Base-by-base conservation (phyloP, 2,888 invertebrate genomes). In the Clivina fossor region DNA sequence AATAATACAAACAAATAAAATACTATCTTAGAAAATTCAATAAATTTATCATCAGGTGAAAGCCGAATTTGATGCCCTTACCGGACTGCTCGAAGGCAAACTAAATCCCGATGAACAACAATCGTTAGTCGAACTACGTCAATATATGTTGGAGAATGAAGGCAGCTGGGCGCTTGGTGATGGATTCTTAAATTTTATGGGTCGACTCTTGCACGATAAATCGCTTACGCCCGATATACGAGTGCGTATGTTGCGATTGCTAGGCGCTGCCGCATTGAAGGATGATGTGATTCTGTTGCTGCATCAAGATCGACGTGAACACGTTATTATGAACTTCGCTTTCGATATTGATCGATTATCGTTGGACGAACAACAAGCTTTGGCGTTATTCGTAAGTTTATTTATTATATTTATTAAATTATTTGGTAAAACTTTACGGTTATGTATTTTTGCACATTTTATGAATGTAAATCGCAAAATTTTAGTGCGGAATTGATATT, bases 111-210 rank as follows among this genome's bases (percentile, higher is more conserved):
- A 89, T 58, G 93, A 93, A 70, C 81, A 81, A 68, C 79, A 80
- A 64, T 87, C 86, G 63, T 75, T 93, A 69, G 86, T 86, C 65
- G 93, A 94, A 76, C 76, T 94, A 64, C 85, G 88, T 69, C 90
- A 91, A 73, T 94, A 93, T 75, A 82, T 93, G 71, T 78, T 93
- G 63, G 88, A 88, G 63, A 89, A 90, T 64, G 93, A 93, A 70
- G 94, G 93, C 55, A 90, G 91, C 66, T 94, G 94, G 94, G 91
- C 92, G 54, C 79, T 94, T 16, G 90, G 93, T 7, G 93, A 93
- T 66, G 87, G 88, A 64, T 94, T 93, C 74, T 80, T 93, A 37
- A 78, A 81, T 51, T 90, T 93, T 70, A 81, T 93, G 56, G 89
- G 89, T 53, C 79, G 85, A 53, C 72, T 88, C 37, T 72, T 87